phyloP scores from a whole-genome alignment of 1,140 invertebrate species.

The Heterodera carotae region DNA sequence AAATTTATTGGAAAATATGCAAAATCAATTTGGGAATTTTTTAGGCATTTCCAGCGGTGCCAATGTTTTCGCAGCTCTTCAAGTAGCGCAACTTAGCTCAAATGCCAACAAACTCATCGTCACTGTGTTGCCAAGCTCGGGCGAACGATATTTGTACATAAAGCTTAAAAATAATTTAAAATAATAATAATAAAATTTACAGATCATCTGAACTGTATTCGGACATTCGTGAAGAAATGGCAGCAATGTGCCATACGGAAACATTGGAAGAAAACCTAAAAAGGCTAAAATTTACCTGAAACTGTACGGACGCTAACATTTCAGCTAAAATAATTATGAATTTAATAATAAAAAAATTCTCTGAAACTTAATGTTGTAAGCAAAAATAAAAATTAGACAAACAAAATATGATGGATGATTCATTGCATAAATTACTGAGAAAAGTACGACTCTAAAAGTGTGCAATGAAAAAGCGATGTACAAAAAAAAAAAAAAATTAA shows the following conservation, averaged over 20 bases:
- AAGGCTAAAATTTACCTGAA: conserved; percentile 5
- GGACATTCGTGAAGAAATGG: conserved; percentile 55
- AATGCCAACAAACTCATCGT: conserved; percentile 62
- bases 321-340: no score
- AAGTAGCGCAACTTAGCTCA: conserved; percentile 50
- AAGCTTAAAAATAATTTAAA: conserved; percentile 14
- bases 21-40: conserved; percentile 25
- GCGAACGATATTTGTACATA: conserved; percentile 58
- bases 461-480: no score
- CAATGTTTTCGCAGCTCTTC: conserved; percentile 49
- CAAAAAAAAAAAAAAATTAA: no score
- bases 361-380: no score
- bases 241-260: conserved; percentile 47
- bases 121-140: conserved; percentile 62
- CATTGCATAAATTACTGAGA: no score
- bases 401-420: no score
- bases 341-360: no score
- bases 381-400: no score
- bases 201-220: conserved; percentile 57
- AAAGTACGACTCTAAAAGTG: no score
- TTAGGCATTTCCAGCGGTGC: conserved; percentile 63
- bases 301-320: no score
- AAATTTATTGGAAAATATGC: conserved; percentile 16
- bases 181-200: neutral
- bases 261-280: conserved; percentile 57